These are phyloP conservation scores for Temnothorax longispinosus DNA, from an alignment of 1,140 invertebrate genomes.

Conservation along the genomic window DNA sequence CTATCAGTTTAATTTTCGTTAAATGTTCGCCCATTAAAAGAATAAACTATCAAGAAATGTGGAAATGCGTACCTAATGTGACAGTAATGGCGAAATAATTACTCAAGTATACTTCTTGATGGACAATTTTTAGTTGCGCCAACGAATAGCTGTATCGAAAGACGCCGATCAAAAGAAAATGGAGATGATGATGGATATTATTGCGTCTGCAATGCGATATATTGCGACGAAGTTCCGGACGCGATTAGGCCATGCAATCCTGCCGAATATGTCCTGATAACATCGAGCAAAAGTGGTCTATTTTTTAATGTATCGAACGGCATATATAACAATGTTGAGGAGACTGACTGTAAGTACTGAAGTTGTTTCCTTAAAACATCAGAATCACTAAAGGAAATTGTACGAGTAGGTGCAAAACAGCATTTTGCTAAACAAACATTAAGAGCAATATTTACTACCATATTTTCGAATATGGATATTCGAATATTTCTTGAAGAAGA, in stretches of 20 bases:
- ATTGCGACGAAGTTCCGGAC: constrained; percentile 91
- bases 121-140: not conserved
- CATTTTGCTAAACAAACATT: not conserved
- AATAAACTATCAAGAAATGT: not conserved
- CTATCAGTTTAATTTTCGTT: not conserved
- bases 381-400: not conserved
- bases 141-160: not conserved
- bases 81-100: not conserved
- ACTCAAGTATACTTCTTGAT: not conserved
- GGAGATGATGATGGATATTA: constrained; percentile 87
- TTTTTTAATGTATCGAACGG: constrained; percentile 83
- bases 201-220: constrained; percentile 93
- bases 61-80: not conserved
- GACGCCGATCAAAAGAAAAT: not conserved
- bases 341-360: not conserved
- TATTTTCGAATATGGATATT: no score
- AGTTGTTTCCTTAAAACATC: not conserved
- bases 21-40: not conserved
- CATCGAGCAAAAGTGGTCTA: constrained; percentile 87
- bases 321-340: constrained; percentile 55
- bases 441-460: no score
- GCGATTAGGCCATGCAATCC: constrained; percentile 73
- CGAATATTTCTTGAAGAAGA: not conserved
- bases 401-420: not conserved
- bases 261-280: constrained; percentile 87